Evolutionary conservation across 2,797 vertebrate species (phyloP), one percentile per base, ranked within the genome.

Genomic region (Hippopotamyrus pictus): DNA sequence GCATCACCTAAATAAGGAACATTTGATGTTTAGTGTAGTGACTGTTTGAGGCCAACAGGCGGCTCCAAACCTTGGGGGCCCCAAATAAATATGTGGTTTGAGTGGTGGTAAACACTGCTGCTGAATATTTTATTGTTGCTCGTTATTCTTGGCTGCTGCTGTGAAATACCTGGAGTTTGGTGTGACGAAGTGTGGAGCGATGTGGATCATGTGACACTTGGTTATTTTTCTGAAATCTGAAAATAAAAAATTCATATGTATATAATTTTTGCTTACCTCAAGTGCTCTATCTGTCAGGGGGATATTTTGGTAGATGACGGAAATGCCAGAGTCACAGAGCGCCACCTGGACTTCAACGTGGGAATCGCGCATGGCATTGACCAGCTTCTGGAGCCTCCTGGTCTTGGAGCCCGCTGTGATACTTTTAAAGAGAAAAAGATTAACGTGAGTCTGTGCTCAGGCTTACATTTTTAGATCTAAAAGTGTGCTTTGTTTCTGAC

Each of bases 361-460:
- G 98, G 98, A 50, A 25, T 98, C 62, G 98, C 97, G 22, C 94
- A 96, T 2, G 98, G 98, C 88, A 98, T 98, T 0, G 94, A 99
- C 88, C 96, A 96, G 59, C 92, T 99, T 25, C 90, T 99, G 93
- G 98, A 99, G 91, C 98, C 98, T 0, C 97, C 97, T 0, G 96
- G 97, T 37, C 94, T 99, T 76, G 98, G 98, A n/a, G 97, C 97
- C 1, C 95, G 96, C 5, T 97, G 96, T 91, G 96, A 97, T 46
- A 91, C 86, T 37, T 95, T 95, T 69, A 88, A 41, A 48, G 93
- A 95, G 93, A 90, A 99, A 93, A 84, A 88, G 86, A 99, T 99
- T 92, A 90, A 89, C 7, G 96, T 95, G 14, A 98, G 98, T 44
- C 53, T 76, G 41, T 46, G 33, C 14, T 44, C 86, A 65, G 19